Evolutionary conservation across 2,113 vertebrate genomes (phyloP).

Genomic region (Cisticola juncidis): DNA sequence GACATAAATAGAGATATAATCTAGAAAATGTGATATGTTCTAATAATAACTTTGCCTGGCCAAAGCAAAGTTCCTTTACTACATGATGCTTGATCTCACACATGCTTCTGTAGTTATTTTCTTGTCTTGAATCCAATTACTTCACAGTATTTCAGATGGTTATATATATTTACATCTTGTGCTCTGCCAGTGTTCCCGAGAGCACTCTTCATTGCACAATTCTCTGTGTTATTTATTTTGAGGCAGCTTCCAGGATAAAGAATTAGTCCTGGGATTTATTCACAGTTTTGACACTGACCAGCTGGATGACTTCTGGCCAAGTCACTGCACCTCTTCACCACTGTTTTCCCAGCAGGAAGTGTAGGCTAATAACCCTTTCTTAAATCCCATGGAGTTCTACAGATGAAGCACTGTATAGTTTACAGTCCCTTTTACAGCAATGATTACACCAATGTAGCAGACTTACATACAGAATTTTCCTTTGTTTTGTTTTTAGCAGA

Average conservation of each 20-base stretch:
- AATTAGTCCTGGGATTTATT: slow-evolving; percentile 43
- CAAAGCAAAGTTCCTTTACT: not conserved
- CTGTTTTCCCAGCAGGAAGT: not conserved
- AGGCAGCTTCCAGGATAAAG: slow-evolving; percentile 17
- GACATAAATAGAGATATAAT: not conserved
- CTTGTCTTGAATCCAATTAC: not conserved
- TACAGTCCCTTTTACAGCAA: not conserved
- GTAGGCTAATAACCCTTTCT: not conserved
- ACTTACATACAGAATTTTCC: not conserved
- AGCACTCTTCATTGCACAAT: slow-evolving; percentile 21
- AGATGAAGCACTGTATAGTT: not conserved
- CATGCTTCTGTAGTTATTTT: not conserved
- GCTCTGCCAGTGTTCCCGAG: not conserved
- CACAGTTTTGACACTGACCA: slow-evolving; percentile 12
- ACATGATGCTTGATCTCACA: not conserved
- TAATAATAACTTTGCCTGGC: not conserved
- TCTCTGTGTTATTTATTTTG: slow-evolving; percentile 29
- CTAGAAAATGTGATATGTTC: not conserved
- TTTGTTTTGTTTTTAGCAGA: not conserved
- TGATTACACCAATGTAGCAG: not conserved
- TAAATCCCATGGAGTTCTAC: not conserved
- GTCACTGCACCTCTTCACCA: not conserved
- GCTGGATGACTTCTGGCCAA: slow-evolving; percentile 4
- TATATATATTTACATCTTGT: not conserved
- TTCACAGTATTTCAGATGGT: not conserved